These are phyloP conservation scores for Brachyopa scutellaris DNA, from an alignment of 2,888 invertebrate genomes.

Conservation along the genomic window DNA sequence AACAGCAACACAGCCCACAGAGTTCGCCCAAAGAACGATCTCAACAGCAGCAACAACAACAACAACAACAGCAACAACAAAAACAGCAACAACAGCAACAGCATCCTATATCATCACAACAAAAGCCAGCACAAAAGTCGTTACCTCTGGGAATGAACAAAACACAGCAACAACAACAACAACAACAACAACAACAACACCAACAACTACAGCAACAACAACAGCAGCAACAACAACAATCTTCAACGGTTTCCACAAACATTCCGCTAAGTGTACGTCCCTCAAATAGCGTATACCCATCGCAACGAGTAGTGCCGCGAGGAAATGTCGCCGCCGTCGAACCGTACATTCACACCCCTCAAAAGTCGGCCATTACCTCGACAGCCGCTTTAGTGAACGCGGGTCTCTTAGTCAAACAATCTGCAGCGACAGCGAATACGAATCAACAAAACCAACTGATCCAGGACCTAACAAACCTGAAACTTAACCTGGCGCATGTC, in stretches of 20 bases:
- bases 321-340: conserved; percentile 94
- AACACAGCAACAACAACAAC: conserved; percentile 73
- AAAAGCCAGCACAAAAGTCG: conserved; percentile 62
- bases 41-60: conserved; percentile 65
- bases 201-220: too few species aligned
- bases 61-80: conserved; percentile 72
- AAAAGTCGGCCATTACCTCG: conserved; percentile 82
- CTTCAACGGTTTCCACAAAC: conserved; percentile 58
- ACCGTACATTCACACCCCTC: conserved; percentile 93
- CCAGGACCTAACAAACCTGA: conserved; percentile 80
- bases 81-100: conserved; percentile 53
- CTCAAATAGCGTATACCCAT: conserved; percentile 79
- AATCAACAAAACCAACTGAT: conserved; percentile 81
- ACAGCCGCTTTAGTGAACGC: conserved; percentile 81
- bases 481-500: conserved; percentile 76
- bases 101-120: conserved; percentile 65
- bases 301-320: conserved; percentile 82
- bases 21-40: conserved; percentile 76
- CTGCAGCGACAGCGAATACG: conserved; percentile 80
- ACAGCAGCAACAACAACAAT: conserved; percentile 74
- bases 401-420: conserved; percentile 78
- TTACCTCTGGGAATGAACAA: conserved; percentile 39
- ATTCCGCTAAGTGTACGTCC: conserved; percentile 73
- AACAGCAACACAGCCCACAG: conserved; percentile 75
- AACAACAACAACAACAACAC: too few species aligned